Conservation (phyloP, 2,888 invertebrate species). For the Spialia ferax region DNA sequence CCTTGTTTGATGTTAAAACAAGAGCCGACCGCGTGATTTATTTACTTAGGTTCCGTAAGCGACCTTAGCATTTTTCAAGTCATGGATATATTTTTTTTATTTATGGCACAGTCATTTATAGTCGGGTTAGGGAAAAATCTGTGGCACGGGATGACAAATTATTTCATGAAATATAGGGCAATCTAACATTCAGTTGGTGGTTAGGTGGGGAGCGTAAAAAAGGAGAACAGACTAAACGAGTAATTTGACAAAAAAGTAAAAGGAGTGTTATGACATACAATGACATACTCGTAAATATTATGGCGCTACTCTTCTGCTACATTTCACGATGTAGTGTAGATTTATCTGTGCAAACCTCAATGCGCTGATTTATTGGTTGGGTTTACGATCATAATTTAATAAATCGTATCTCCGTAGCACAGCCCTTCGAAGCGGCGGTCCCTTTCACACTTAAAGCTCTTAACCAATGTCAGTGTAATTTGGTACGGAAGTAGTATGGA, state of each 20-base stretch:
- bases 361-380: too few species aligned
- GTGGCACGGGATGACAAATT: constrained; percentile 4
- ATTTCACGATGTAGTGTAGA: neutral
- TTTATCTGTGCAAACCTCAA: too few species aligned
- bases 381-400: too few species aligned
- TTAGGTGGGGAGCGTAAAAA: neutral
- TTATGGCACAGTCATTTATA: constrained; percentile 9
- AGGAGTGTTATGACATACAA: neutral
- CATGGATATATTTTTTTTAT: constrained; percentile 10
- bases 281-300: too few species aligned
- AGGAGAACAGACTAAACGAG: neutral
- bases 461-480: too few species aligned
- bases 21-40: constrained; percentile 49
- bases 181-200: neutral
- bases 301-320: neutral
- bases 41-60: constrained; percentile 50
- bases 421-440: too few species aligned
- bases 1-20: constrained; percentile 51
- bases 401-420: too few species aligned
- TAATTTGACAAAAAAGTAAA: neutral
- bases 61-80: constrained; percentile 46
- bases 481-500: too few species aligned
- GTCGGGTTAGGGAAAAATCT: constrained; percentile 1
- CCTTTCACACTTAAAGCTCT: too few species aligned
- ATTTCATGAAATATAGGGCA: neutral